These are phyloP conservation scores for Antheraea yamamai DNA, from an alignment of 2,888 invertebrate species.

Conservation along the genomic window DNA sequence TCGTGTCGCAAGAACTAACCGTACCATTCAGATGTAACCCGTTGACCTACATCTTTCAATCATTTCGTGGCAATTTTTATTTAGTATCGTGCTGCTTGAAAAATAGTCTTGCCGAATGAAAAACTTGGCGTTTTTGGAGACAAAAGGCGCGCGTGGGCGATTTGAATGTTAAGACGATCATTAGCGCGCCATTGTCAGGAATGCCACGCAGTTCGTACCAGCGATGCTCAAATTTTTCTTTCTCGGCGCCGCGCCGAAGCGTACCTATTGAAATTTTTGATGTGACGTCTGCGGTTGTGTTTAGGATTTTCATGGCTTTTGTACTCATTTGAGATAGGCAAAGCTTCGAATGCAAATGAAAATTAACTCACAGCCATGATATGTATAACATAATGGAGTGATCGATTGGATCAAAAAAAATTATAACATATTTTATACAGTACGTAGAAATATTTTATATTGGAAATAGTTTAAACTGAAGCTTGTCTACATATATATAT, in stretches of 20 bases:
- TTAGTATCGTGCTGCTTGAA: conserved; percentile 69
- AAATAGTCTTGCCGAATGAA: conserved; percentile 69
- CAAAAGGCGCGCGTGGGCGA: conserved; percentile 75
- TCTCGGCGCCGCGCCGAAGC: neutral
- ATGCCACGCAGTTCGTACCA: conserved; percentile 53
- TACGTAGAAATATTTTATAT: neutral
- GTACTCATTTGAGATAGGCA: neutral
- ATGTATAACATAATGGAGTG: neutral
- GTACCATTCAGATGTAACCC: conserved; percentile 55
- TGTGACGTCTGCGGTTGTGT: neutral
- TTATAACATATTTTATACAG: neutral
- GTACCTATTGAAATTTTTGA: neutral
- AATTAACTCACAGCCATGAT: neutral
- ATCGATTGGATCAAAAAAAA: neutral
- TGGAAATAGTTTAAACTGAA: neutral
- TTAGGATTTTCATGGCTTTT: neutral
- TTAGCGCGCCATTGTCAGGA: conserved; percentile 73
- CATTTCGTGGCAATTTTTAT: conserved; percentile 53
- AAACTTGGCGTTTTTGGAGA: conserved; percentile 70
- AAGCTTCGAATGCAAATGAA: neutral
- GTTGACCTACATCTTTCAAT: conserved; percentile 75
- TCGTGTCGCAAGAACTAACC: conserved; percentile 51
- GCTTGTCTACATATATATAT: neutral
- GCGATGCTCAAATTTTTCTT: conserved; percentile 59
- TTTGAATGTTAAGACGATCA: conserved; percentile 79